These are phyloP conservation scores for Chiloscyllium punctatum DNA, from an alignment of 2,797 vertebrate species.

Conservation along the genomic window DNA sequence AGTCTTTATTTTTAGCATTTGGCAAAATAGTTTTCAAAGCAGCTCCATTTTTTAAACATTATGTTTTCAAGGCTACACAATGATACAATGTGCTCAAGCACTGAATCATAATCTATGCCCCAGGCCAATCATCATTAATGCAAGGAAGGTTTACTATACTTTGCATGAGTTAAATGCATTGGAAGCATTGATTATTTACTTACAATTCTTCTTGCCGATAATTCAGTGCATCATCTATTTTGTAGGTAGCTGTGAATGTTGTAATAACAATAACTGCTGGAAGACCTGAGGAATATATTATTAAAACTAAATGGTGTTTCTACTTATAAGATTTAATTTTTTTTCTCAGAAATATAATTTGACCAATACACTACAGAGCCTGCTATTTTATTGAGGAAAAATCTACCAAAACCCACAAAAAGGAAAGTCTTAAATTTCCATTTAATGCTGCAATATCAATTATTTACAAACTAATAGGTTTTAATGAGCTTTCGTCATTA, in stretches of 20 bases:
- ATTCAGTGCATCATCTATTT: conserved; percentile 45
- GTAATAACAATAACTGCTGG: conserved; percentile 53
- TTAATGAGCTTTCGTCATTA: background rate
- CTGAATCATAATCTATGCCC: background rate
- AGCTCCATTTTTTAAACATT: background rate
- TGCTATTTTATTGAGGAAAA: conserved; percentile 26
- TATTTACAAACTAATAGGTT: background rate
- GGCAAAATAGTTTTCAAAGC: background rate
- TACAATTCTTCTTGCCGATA: conserved; percentile 66
- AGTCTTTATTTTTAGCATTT: background rate
- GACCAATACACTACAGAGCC: background rate
- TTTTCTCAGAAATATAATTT: conserved; percentile 20
- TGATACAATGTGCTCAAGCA: background rate
- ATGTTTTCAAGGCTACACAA: background rate
- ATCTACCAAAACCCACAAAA: background rate
- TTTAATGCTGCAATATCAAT: conserved; percentile 16
- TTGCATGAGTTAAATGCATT: conserved; percentile 41
- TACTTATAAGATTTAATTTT: background rate
- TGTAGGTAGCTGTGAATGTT: conserved; percentile 58
- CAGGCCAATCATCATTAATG: background rate
- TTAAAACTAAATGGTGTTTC: background rate
- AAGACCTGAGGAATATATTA: conserved; percentile 49
- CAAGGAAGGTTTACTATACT: background rate
- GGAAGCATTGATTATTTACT: conserved; percentile 46
- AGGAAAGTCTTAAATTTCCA: background rate